phyloP scores from a whole-genome alignment of 2,113 vertebrate species.

The Microcebus tavaratra region DNA sequence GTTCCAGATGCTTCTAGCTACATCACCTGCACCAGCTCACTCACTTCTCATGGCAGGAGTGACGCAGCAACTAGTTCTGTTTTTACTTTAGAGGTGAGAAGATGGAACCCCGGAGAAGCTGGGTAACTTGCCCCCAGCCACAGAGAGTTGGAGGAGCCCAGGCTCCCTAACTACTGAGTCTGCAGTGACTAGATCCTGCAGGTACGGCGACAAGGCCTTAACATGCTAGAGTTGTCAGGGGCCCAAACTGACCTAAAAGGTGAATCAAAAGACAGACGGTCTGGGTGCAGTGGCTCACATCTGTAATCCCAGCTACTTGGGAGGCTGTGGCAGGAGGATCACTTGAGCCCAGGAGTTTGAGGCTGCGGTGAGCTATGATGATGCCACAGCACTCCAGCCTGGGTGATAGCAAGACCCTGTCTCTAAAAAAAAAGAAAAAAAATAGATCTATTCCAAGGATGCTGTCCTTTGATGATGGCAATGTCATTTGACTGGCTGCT shows the following conservation, averaged over 20 bases:
- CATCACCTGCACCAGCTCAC: neutral
- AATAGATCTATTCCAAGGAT: neutral
- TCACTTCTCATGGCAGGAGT: neutral
- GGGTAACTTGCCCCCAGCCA: neutral
- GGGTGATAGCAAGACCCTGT: too few relatives aligned
- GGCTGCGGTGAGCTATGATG: too few relatives aligned
- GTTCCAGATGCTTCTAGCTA: neutral
- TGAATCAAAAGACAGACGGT: neutral
- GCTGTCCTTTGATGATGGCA: neutral
- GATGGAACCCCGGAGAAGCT: neutral
- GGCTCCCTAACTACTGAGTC: neutral
- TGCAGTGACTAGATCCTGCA: neutral
- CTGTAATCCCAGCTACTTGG: too few relatives aligned
- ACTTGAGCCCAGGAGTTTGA: too few relatives aligned
- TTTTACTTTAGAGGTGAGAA: neutral
- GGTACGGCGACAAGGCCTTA: accelerated
- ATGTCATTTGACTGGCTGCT: neutral
- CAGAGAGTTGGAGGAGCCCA: neutral
- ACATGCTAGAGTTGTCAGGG: neutral
- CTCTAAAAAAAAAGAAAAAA: too few relatives aligned
- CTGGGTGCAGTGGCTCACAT: too few relatives aligned
- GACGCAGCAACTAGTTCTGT: neutral
- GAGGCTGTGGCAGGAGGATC: too few relatives aligned
- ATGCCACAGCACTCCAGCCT: too few relatives aligned
- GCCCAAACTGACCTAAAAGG: neutral